Percentiles rank a stretch among this genome's conserved stretches.
phyloP scores from a whole-genome alignment of 2,113 vertebrate species.

The Lathamus discolor region DNA sequence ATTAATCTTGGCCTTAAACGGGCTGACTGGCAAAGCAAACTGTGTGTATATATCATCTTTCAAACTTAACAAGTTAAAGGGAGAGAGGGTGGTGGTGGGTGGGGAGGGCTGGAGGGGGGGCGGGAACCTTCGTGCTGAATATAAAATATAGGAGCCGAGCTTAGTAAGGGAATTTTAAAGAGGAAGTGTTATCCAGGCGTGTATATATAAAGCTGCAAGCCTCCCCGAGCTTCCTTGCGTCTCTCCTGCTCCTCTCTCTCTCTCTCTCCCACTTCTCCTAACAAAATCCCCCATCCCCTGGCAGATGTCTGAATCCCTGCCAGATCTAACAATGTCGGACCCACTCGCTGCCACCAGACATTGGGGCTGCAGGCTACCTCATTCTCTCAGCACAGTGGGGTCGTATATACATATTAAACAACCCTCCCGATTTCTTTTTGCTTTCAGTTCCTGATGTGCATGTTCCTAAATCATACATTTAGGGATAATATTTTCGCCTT shows the following conservation, averaged over 20 bases:
- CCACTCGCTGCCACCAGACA: constrained; percentile 14
- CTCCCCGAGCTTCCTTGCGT: neutral
- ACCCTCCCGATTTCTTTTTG: neutral
- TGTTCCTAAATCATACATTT: neutral
- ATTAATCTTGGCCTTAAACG: constrained; percentile 86
- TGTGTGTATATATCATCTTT: constrained; percentile 73
- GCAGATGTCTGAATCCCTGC: constrained; percentile 43
- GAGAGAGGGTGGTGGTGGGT: neutral
- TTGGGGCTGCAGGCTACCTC: neutral
- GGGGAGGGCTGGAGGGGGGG: neutral
- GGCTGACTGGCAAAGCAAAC: constrained; percentile 80
- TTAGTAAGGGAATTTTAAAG: constrained; percentile 53
- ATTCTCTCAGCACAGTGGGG: neutral
- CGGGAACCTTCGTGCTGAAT: constrained; percentile 36
- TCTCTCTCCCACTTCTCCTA: neutral
- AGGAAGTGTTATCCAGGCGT: neutral
- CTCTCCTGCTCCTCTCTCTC: neutral
- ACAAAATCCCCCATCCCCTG: constrained; percentile 16
- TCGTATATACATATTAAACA: neutral
- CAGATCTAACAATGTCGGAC: neutral
- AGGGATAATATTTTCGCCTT: neutral
- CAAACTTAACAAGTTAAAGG: constrained; percentile 75
- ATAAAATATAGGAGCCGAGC: constrained; percentile 43
- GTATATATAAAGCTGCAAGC: neutral
- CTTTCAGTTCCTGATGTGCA: neutral